Conservation (phyloP, 30 jellyfish, hydroid and myxozoan species). For the Catostylus mosaicus region DNA sequence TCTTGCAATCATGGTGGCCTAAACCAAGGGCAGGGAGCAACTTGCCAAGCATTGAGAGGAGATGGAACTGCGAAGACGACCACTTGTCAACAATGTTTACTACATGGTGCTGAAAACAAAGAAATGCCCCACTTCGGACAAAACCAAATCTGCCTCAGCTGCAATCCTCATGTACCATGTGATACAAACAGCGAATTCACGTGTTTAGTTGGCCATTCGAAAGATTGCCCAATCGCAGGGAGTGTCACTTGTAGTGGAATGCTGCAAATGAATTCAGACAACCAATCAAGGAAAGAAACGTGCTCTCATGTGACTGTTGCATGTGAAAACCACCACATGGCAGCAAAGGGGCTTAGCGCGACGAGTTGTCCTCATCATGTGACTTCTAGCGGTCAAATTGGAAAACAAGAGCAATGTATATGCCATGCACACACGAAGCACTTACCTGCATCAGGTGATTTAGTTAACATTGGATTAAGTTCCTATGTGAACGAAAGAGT, state of each 20-base stretch:
- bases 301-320: neutral
- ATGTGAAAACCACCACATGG: neutral
- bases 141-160: neutral
- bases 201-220: constrained; percentile 31
- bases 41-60: neutral
- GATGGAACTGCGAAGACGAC: neutral
- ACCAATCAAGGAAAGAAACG: neutral
- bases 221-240: constrained; percentile 11
- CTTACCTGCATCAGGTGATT: neutral
- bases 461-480: neutral
- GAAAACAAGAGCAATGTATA: neutral
- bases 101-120: neutral
- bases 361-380: neutral
- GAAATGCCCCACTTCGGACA: neutral
- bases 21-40: neutral
- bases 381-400: neutral
- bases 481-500: neutral
- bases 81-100: neutral
- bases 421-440: neutral
- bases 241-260: constrained; percentile 9
- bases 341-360: neutral
- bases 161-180: constrained; percentile 27
- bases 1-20: neutral
- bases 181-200: constrained; percentile 9
- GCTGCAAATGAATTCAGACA: constrained; percentile 1